Evolutionary conservation across 2,113 vertebrate species (phyloP).

Genomic region (Piaya cayana): DNA sequence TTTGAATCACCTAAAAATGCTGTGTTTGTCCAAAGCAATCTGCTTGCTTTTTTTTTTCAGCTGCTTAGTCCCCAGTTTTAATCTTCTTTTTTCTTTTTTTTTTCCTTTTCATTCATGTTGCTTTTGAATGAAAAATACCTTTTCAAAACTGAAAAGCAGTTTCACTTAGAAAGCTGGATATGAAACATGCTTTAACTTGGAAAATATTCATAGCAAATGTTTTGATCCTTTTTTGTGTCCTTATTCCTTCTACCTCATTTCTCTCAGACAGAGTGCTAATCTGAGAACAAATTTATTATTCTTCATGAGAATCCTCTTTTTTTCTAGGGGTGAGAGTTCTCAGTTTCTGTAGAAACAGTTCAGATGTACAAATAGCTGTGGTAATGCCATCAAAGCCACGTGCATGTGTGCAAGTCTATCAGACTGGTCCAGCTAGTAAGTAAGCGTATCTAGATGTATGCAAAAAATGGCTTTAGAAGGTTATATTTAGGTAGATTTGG

Average conservation of each 20-base stretch:
- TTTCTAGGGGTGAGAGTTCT: neutral
- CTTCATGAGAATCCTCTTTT: neutral
- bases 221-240: neutral
- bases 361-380: neutral
- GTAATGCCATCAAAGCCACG: fast-evolving
- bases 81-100: neutral
- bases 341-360: neutral
- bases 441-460: neutral
- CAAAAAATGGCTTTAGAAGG: neutral
- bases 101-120: neutral
- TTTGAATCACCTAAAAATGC: neutral
- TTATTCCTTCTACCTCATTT: neutral
- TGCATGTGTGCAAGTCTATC: neutral
- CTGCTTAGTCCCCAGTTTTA: neutral
- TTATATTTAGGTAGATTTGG: neutral
- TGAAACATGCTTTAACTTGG: neutral
- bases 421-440: neutral
- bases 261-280: neutral
- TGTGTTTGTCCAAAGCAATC: neutral
- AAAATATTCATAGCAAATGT: neutral
- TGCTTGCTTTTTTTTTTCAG: neutral
- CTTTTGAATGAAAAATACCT: neutral
- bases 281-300: neutral
- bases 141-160: neutral
- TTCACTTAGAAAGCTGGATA: neutral